These are phyloP conservation scores for Drosophila cognata DNA, from an alignment of 2,888 invertebrate genomes.

Conservation along the genomic window DNA sequence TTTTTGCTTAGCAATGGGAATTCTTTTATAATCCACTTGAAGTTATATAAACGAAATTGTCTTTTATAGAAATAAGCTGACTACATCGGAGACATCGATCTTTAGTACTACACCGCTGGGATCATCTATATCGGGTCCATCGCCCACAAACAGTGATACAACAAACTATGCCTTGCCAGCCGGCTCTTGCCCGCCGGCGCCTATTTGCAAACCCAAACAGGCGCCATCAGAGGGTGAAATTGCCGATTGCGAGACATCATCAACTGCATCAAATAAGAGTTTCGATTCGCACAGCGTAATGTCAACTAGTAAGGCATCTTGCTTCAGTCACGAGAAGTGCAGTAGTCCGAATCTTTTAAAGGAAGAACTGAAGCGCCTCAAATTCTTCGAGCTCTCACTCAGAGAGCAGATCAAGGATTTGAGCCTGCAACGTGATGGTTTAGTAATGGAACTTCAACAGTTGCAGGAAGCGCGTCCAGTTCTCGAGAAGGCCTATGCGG, in stretches of 20 bases:
- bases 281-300: slow-evolving; percentile 83
- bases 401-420: slow-evolving; percentile 85
- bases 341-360: slow-evolving; percentile 82
- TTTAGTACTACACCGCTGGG: slow-evolving; percentile 83
- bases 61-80: slow-evolving; percentile 76
- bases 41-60: background rate
- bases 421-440: slow-evolving; percentile 83
- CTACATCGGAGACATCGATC: slow-evolving; percentile 84
- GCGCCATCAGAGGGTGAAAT: slow-evolving; percentile 69
- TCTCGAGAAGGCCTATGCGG: slow-evolving; percentile 85
- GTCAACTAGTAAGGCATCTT: slow-evolving; percentile 81
- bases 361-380: slow-evolving; percentile 84
- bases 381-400: slow-evolving; percentile 83
- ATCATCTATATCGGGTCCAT: slow-evolving; percentile 49
- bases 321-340: slow-evolving; percentile 67
- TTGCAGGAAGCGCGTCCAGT: slow-evolving; percentile 85
- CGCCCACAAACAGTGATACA: slow-evolving; percentile 57
- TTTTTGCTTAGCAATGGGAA: background rate
- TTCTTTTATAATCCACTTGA: background rate
- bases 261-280: slow-evolving; percentile 84
- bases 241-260: slow-evolving; percentile 83
- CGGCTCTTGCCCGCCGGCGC: slow-evolving; percentile 55
- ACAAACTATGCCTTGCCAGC: slow-evolving; percentile 43
- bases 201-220: slow-evolving; percentile 80
- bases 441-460: slow-evolving; percentile 85